Base-by-base conservation (phyloP, 1,140 invertebrate species). In the Mamestra configurata region DNA sequence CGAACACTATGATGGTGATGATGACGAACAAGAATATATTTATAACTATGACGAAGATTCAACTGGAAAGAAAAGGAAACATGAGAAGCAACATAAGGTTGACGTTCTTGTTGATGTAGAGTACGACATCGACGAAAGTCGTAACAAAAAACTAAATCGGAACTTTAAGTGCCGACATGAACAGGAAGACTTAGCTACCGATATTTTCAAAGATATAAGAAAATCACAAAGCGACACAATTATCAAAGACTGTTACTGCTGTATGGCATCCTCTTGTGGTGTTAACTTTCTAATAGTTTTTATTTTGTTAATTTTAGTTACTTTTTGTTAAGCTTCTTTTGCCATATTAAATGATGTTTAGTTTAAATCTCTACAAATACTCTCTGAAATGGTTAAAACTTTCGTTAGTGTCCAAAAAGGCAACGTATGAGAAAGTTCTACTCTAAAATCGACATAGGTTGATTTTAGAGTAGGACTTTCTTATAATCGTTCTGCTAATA, bases 221-320 rank as follows among this genome's bases (percentile, higher is more conserved):
- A 79, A 76, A 15, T 59, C 31, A 35, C 76, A 71, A 43, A 35
- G 20, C n/a, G 71, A 82, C 8, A 59, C 71, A 13, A 6, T 79
- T 35, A 40, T 79, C 22, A 82, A 79, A 51, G 40, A 68, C 4
- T 79, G 77, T 76, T 79, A 59, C 4, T 66, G 61, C 37, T 82
- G 77, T 57, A 75, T 59, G 7, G 61, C 71, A 18, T 57, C 49
- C 5, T n/a, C 18, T 55, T 37, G n/a, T 43, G 24, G 49, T 66
- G 35, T 27, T n/a, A n/a, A 61, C 27, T 64, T 24, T 18, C 3
- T n/a, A 24, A 31, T 49, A 53, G 46, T 24, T 11, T 40, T 43
- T 55, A 2, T 7, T 20, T 59, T 68, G 27, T 75, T 27, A 13
- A 18, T 57, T 35, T 55, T 22, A 66, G 10, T 40, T 11, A 22